phyloP scores from a whole-genome alignment of 2,113 vertebrate genomes.

The Gallinago undulata region DNA sequence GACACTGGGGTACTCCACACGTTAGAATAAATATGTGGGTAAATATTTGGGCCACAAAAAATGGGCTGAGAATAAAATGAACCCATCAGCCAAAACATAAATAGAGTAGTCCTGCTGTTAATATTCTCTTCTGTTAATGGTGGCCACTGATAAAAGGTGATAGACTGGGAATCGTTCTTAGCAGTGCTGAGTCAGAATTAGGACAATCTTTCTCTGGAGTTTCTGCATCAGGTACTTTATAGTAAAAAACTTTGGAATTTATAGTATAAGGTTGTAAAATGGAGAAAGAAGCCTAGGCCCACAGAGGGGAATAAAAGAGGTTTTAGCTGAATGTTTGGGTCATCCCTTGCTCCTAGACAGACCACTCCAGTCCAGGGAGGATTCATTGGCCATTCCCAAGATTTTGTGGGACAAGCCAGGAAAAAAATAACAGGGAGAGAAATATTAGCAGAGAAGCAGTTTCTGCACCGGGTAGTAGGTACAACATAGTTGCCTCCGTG shows the following conservation, averaged over 20 bases:
- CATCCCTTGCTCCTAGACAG: fast-evolving
- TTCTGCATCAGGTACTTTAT: background rate
- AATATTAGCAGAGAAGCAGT: background rate
- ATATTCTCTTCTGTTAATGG: background rate
- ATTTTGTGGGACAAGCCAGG: background rate
- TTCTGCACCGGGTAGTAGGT: background rate
- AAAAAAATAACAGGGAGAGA: background rate
- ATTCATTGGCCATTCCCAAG: background rate
- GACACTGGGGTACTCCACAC: background rate
- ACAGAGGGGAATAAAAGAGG: background rate
- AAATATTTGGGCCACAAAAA: background rate
- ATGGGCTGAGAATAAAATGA: background rate
- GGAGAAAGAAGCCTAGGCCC: background rate
- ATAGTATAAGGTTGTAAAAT: background rate
- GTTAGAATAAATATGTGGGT: background rate
- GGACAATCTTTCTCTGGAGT: background rate
- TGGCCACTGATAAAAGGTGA: background rate
- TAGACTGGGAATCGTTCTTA: background rate
- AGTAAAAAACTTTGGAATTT: background rate
- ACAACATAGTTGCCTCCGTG: background rate
- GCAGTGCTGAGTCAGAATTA: background rate
- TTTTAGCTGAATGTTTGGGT: background rate
- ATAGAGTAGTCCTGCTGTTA: background rate
- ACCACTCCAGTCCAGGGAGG: background rate
- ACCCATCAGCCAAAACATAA: background rate